A percentile compares a stretch with the other conserved stretches of the same genome.
Conservation (phyloP, 2,113 vertebrate species). For the Monopterus albus region DNA sequence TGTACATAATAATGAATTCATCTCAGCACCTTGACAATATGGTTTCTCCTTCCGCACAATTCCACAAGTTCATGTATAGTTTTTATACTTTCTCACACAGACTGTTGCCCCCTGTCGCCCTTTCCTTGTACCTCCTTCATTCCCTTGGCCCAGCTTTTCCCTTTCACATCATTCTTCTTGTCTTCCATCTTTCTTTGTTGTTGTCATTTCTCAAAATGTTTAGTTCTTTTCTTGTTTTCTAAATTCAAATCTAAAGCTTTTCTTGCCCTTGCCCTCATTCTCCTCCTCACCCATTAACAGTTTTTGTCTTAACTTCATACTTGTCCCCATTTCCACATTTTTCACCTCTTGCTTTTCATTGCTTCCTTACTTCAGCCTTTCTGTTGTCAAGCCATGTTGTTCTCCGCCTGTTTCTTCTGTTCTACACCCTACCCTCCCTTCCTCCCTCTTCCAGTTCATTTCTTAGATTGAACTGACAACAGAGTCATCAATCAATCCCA, state of each 20-base stretch:
- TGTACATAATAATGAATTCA: slow-evolving; percentile 32
- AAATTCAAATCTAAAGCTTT: background rate
- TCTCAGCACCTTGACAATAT: slow-evolving; percentile 11
- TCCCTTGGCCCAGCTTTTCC: background rate
- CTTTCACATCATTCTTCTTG: background rate
- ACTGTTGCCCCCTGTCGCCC: background rate
- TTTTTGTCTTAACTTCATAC: background rate
- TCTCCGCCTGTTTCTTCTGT: background rate
- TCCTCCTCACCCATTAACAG: too few species aligned
- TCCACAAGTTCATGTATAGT: background rate
- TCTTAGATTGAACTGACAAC: slow-evolving; percentile 76
- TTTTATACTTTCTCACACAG: background rate
- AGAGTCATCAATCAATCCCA: slow-evolving; percentile 75
- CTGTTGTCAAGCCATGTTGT: slow-evolving; percentile 42
- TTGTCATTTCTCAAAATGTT: too few species aligned
- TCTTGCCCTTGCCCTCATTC: background rate
- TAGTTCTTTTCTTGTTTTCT: background rate
- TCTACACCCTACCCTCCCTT: slow-evolving; percentile 1
- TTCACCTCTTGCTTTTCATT: background rate
- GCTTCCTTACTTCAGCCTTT: background rate
- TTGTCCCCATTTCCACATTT: background rate
- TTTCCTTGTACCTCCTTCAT: slow-evolving; percentile 4
- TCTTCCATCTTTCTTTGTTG: too few species aligned
- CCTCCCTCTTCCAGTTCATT: slow-evolving; percentile 52
- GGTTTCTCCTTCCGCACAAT: slow-evolving; percentile 1